Evolutionary conservation across 2,113 vertebrate genomes (phyloP).

Genomic region (Hirundichthys speculiger): DNA sequence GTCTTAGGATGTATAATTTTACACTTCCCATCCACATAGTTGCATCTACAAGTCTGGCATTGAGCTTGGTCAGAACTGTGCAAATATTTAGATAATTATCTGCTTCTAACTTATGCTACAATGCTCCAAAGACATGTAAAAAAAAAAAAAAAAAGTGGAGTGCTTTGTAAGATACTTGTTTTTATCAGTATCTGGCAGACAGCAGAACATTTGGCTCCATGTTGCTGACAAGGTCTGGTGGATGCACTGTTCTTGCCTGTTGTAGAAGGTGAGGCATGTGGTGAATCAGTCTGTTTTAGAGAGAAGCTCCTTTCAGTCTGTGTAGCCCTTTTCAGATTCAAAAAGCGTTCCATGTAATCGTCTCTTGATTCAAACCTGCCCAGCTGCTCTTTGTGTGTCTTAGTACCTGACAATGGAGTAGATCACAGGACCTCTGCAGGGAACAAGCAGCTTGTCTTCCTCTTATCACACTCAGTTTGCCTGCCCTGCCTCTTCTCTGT

Average conservation of each 20-base stretch:
- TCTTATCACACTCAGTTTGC: slow-evolving; percentile 60
- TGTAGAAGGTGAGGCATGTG: slow-evolving; percentile 44
- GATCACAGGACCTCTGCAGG: slow-evolving; percentile 72
- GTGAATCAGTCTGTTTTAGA: slow-evolving; percentile 43
- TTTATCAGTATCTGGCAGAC: slow-evolving; percentile 44
- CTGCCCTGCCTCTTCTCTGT: slow-evolving; percentile 32
- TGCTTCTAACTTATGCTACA: slow-evolving; percentile 28
- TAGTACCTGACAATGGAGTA: slow-evolving; percentile 67
- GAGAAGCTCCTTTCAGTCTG: slow-evolving; percentile 62
- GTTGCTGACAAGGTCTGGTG: slow-evolving; percentile 64
- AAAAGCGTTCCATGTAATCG: slow-evolving; percentile 80
- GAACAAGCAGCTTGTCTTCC: slow-evolving; percentile 54
- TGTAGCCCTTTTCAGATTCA: slow-evolving; percentile 73
- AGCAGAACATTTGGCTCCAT: slow-evolving; percentile 30
- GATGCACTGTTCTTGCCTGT: slow-evolving; percentile 59
- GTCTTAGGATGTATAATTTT: no score
- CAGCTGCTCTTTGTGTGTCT: slow-evolving; percentile 78
- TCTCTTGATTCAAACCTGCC: slow-evolving; percentile 75
- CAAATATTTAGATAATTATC: no score
- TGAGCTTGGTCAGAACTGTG: no score
- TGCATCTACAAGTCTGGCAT: no score
- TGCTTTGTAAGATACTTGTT: slow-evolving; percentile 14
- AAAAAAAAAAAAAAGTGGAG: slow-evolving; percentile 10
- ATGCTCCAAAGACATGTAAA: slow-evolving; percentile 13
- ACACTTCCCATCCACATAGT: no score